Base-by-base conservation (phyloP, 35 echinoderm and acorn worm genomes). In the Heliocidaris tuberculata region DNA sequence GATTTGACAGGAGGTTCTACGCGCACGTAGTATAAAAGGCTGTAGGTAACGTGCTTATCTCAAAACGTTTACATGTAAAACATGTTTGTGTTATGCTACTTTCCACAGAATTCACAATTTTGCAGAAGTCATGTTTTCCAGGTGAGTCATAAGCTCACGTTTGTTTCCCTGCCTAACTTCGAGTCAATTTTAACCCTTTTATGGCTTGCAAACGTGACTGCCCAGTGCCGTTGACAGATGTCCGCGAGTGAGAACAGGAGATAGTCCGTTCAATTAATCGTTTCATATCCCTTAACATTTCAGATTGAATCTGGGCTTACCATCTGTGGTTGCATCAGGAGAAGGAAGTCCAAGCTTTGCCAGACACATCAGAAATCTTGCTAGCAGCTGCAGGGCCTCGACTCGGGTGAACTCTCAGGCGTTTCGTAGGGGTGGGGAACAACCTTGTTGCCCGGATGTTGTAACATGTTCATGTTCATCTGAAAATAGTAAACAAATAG, bases 331-430 rank as follows among this genome's bases (percentile, higher is more conserved):
- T 78, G 65, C 27, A 78, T 78, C 65, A 5, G 65, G 21, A 78
- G 65, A n/a, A 78, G 65, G 65, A 78, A 78, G 65, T 78, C 65
- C 65, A 78, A 78, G 65, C 65, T 78, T 78, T 29, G 65, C 65
- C 21, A 78, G 65, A 78, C 65, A 27, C 17, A 8, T 78, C 65
- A 78, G 48, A 88, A 50, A 54, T 32, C 21, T 48, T 56, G 94
- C 48, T 95, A 97, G 94, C 95, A 97, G 85, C 95, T 95, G 88
- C 96, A 97, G 13, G 96, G 96, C 86, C 94, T 92, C 21, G 97
- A 96, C 56, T 98, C 97, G 17, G 97, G 97, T 13, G 97, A 98
- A 42, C 97, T 98, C 35, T 98, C 97, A 11, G 97, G 97, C 29
- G 97, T 98, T 16, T 98, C 97, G 61, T 98, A 98, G 5, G 97